Conservation (phyloP, 2,113 vertebrate species). For the Triplophysa dalaica region DNA sequence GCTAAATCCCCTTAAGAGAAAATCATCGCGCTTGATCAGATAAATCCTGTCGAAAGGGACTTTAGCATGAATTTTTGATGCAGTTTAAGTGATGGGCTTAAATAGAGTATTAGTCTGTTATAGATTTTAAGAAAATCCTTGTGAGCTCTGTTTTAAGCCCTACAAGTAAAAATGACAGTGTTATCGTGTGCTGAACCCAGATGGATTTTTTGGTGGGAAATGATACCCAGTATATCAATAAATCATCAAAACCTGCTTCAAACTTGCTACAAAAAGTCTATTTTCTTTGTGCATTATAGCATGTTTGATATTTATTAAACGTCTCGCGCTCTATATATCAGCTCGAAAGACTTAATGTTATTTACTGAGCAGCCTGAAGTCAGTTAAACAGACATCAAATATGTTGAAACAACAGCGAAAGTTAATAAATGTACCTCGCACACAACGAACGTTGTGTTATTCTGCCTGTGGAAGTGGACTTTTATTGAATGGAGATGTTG, state of each 20-base stretch:
- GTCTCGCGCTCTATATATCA: no score
- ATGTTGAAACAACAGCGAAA: no score
- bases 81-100: slow-evolving; percentile 14
- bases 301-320: not conserved
- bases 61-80: slow-evolving; percentile 6
- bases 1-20: slow-evolving; percentile 44
- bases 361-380: no score
- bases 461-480: no score
- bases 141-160: slow-evolving; percentile 1
- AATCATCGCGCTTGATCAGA: slow-evolving; percentile 38
- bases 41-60: slow-evolving; percentile 29
- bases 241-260: not conserved
- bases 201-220: not conserved
- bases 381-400: no score
- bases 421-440: no score
- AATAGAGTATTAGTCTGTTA: slow-evolving; percentile 10
- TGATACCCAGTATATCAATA: not conserved
- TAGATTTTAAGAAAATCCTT: slow-evolving; percentile 23
- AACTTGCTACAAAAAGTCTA: not conserved
- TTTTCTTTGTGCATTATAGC: not conserved
- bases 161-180: slow-evolving; percentile 1
- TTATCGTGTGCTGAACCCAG: not conserved
- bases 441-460: no score
- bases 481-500: no score
- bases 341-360: no score